phyloP scores from a whole-genome alignment of 2,888 invertebrate genomes.

The Leucozona laternaria region DNA sequence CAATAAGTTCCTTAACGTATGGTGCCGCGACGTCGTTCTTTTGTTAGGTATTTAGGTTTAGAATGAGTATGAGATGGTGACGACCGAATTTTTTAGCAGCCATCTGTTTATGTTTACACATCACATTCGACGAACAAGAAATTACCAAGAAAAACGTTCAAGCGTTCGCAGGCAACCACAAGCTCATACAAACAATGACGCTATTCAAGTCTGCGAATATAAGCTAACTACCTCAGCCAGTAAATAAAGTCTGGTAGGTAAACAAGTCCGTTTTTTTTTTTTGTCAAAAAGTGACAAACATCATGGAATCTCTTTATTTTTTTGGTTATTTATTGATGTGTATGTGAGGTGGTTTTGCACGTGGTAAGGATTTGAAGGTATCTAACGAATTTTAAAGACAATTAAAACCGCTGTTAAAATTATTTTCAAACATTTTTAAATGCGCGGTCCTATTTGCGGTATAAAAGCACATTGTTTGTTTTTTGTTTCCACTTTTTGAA shows the following conservation, averaged over 20 bases:
- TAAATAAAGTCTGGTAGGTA: constrained; percentile 38
- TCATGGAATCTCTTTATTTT: constrained; percentile 58
- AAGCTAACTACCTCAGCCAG: too few species aligned
- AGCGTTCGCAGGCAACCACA: constrained; percentile 32
- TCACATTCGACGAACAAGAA: constrained; percentile 19
- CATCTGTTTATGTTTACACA: constrained; percentile 68
- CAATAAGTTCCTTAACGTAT: neutral
- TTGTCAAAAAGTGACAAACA: constrained; percentile 21
- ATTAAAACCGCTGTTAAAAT: constrained; percentile 33
- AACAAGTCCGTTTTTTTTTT: constrained; percentile 11
- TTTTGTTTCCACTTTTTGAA: constrained; percentile 10
- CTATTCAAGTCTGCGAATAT: neutral
- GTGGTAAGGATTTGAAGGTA: constrained; percentile 8
- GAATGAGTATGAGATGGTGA: neutral
- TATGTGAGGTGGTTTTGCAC: neutral
- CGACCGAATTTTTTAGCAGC: constrained; percentile 28
- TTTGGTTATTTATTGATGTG: neutral
- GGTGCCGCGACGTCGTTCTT: constrained; percentile 11
- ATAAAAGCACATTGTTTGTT: too few species aligned
- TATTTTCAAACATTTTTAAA: too few species aligned
- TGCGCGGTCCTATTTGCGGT: too few species aligned
- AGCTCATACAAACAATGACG: neutral
- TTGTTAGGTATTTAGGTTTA: neutral
- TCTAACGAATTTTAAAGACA: constrained; percentile 51
- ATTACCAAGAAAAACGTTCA: constrained; percentile 28